phyloP scores from a whole-genome alignment of 2,888 invertebrate species.

The Drosophila paramelanica region DNA sequence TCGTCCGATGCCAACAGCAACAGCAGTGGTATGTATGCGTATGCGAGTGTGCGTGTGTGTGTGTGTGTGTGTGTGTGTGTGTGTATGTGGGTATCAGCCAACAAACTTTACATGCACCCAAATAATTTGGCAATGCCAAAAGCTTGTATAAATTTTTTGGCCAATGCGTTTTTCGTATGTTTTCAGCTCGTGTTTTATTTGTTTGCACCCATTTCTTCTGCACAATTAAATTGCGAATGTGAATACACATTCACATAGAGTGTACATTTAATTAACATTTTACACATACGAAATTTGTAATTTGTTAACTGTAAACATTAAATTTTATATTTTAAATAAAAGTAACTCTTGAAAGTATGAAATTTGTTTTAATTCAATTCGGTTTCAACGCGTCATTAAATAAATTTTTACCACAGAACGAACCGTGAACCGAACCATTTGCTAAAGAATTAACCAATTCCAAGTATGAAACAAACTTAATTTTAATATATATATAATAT shows the following conservation, averaged over 20 bases:
- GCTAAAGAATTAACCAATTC: too few relatives aligned
- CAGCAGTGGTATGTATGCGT: background rate
- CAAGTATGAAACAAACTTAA: too few relatives aligned
- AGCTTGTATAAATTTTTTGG: slow-evolving; percentile 51
- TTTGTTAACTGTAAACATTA: background rate
- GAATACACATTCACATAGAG: slow-evolving; percentile 7
- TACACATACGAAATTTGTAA: background rate
- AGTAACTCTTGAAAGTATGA: too few relatives aligned
- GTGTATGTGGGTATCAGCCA: slow-evolving; percentile 13
- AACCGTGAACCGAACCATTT: too few relatives aligned
- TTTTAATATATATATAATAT: too few relatives aligned
- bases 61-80: slow-evolving; percentile 18
- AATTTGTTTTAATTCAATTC: too few relatives aligned
- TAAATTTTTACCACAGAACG: too few relatives aligned
- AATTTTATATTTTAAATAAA: too few relatives aligned
- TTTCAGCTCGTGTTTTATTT: slow-evolving; percentile 19
- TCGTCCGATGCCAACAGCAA: slow-evolving; percentile 28
- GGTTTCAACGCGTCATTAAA: too few relatives aligned
- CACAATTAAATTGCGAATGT: slow-evolving; percentile 40
- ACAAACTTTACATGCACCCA: slow-evolving; percentile 44
- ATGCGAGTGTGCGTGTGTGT: background rate
- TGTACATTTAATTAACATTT: slow-evolving; percentile 62
- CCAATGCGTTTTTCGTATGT: slow-evolving; percentile 26
- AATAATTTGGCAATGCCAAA: slow-evolving; percentile 65
- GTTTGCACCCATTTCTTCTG: slow-evolving; percentile 1